Base-by-base conservation (phyloP, 1,140 invertebrate species). In the Hesperophylax magnus region DNA sequence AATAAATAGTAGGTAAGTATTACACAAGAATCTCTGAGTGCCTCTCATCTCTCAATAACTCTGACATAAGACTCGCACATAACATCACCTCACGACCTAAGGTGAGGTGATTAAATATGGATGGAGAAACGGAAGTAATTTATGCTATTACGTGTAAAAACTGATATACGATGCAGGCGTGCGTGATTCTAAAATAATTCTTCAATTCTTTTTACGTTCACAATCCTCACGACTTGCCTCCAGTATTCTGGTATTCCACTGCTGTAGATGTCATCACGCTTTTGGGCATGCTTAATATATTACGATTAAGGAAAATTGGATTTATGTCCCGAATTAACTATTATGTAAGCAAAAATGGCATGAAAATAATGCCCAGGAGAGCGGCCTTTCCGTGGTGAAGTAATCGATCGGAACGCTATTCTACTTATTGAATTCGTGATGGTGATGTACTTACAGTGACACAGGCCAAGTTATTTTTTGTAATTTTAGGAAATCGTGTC, bases 111-210 rank as follows among this genome's bases (percentile, higher is more conserved):
- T 72, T 52, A 72, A 53, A 17, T 52, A 72, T 72, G 69, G 47
- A 72, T 72, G 69, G 47, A 47, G 47, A 20, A 53, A 52, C 69
- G 69, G 47, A 72, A 52, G 69, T 72, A 72, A 72, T 72, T 72
- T 72, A 72, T 72, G 69, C 69, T 72, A 72, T 72, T 72, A 72
- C 69, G 34, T 72, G 24, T 7, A 72, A 72, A 72, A 72, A 72
- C 34, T 53, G 39, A 53, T 72, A 20, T 72, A 72, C 69, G 39
- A 72, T 72, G 47, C 34, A 22, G 18, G 18, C 69, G 69, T 47
- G 34, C 69, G 69, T 52, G 69, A 72, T 52, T 72, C 69, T 20
- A 18, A 17, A 27, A 27, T 8, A 47, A 14, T 14, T 47, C 39
- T 14, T 9, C 1, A 11, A 14, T 47, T 47, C 9, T 47, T 9